Conservation (phyloP, 2,113 vertebrate genomes). For the Aegithalos caudatus region DNA sequence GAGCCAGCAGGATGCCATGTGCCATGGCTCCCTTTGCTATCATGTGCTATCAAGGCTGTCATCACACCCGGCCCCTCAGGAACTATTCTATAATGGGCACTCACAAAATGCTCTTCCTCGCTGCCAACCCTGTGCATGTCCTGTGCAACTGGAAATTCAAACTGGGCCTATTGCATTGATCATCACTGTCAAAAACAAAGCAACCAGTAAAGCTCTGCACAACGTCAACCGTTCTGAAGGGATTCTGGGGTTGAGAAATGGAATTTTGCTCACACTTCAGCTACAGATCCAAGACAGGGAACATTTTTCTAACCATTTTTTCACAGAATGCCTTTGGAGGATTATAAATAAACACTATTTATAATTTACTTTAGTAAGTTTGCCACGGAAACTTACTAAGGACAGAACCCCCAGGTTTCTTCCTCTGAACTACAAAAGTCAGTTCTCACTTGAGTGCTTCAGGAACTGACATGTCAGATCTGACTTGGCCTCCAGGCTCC, state of each 20-base stretch:
- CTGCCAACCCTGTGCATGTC: fast-evolving
- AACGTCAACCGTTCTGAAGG: background rate
- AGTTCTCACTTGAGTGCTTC: background rate
- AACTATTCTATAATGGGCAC: too few relatives aligned
- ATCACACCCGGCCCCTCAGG: background rate
- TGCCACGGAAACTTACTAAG: background rate
- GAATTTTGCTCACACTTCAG: background rate
- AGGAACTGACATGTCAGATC: background rate
- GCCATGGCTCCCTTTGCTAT: fast-evolving
- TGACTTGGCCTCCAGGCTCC: background rate
- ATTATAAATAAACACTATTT: background rate
- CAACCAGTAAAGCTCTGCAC: background rate
- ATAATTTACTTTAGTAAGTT: background rate
- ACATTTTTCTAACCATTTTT: background rate
- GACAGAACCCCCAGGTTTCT: background rate
- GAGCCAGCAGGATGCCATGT: background rate
- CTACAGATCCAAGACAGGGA: background rate
- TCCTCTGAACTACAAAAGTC: background rate
- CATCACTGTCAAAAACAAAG: background rate
- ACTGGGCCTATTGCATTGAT: background rate
- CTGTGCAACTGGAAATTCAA: background rate
- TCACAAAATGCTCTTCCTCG: background rate
- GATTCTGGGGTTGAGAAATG: background rate
- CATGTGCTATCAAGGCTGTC: fast-evolving
- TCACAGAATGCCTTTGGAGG: background rate